These are phyloP conservation scores for Agonopterix subpropinquella DNA, from an alignment of 2,888 invertebrate species.

Conservation along the genomic window DNA sequence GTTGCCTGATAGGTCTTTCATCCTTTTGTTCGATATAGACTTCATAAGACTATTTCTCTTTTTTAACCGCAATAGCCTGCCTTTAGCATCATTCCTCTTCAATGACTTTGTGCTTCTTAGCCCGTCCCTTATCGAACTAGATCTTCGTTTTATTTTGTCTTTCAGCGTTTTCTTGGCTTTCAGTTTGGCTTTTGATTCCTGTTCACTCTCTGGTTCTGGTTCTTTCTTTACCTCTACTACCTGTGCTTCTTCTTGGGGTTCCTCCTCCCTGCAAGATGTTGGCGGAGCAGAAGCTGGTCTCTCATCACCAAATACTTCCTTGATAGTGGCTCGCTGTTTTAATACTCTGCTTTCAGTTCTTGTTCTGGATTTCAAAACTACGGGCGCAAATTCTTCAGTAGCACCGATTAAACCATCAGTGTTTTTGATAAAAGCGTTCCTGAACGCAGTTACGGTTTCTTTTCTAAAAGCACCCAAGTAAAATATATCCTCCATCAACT, in stretches of 20 bases:
- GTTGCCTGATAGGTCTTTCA: conserved; percentile 48
- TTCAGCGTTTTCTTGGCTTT: conserved; percentile 60
- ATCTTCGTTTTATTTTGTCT: conserved; percentile 54
- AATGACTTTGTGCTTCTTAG: conserved; percentile 63
- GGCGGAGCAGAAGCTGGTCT: conserved; percentile 90
- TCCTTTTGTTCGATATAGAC: conserved; percentile 54
- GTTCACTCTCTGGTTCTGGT: conserved; percentile 24
- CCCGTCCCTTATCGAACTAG: conserved; percentile 65
- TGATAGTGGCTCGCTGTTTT: conserved; percentile 85
- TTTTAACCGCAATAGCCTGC: conserved; percentile 58
- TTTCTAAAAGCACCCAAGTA: conserved; percentile 80
- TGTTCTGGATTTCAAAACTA: conserved; percentile 83
- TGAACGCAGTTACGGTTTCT: conserved; percentile 80
- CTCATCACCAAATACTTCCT: conserved; percentile 88
- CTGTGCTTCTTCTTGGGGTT: conserved; percentile 31
- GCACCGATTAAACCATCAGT: conserved; percentile 74
- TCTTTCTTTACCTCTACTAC: conserved; percentile 48
- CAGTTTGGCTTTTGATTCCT: conserved; percentile 42
- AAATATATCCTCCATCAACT: conserved; percentile 74
- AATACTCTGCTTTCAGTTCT: conserved; percentile 82
- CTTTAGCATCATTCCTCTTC: conserved; percentile 64
- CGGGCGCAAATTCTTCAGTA: conserved; percentile 79
- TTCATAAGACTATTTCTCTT: conserved; percentile 67
- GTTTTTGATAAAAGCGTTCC: conserved; percentile 80
- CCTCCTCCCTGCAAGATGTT: conserved; percentile 59